Base-by-base conservation (phyloP, 2,113 vertebrate species). In the cat (Felis catus) region DNA sequence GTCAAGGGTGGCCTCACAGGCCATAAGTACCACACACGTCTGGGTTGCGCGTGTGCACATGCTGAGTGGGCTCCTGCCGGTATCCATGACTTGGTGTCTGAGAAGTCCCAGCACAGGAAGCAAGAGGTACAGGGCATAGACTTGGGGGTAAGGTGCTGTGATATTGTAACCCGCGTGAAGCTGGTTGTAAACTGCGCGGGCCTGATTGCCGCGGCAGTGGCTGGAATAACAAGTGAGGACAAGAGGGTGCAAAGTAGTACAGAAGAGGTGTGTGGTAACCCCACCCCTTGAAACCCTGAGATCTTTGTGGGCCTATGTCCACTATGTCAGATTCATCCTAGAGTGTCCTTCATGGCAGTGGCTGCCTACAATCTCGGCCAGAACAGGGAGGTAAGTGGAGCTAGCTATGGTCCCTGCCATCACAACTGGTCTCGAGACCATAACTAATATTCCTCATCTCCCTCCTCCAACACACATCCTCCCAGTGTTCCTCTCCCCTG, bases 31-130 rank as follows among this genome's bases (percentile, higher is more conserved):
- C 18, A 48, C 53, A 23, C 33, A 41, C 13, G 39, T 48, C 82
- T 53, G 13, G 63, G 16, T 33, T 9, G 8, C 39, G 16, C 3
- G 0, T 23, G 48, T 7, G 33, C 23, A 1, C 3, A 0, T 58
- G 48, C 19, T 19, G 7, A 33, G 14, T 83, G 36, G 25, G 33
- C 63, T 86, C n/a, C 94, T 14, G 39, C 48, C 31, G 7, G 15
- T 14, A 33, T 23, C 41, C 19, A 5, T 0, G 9, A 14, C 29
- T 66, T 23, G 7, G 27, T 65, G 21, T 53, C 45, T 0, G 5
- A 18, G 18, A 74, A 74, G 29, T 8, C 39, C 66, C 66, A 36
- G 74, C 45, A 25, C 29, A 45, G 66, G 45, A 81, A 66, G 76
- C 7, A 21, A 66, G 76, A 88, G 23, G 25, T 45, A 39, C 4